Base-by-base conservation (phyloP, 2,888 invertebrate species). In the Lottia gigantea region DNA sequence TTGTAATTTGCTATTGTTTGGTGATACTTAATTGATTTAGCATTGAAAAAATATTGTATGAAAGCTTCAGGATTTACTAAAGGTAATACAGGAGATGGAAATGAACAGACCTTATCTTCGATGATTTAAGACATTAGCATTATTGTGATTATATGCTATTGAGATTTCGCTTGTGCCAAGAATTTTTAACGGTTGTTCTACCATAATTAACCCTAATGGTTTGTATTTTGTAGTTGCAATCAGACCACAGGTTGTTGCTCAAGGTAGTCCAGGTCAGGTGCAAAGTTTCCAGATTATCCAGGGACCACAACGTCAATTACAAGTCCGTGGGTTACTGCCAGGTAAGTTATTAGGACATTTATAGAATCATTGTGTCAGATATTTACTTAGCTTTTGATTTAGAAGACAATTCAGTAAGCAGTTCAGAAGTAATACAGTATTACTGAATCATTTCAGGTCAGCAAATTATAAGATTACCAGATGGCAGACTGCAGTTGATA, bases 401-500 rank as follows among this genome's bases (percentile, higher is more conserved):
- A 4, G 6, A 31, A 31, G 31, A 31, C 31, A 31, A 6, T n/a
- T 31, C 31, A 31, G 6, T 31, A 55, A 61, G 25, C 61, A 61
- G 6, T 61, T 23, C 7, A 4, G 31, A 2, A 31, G 31, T 4
- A 31, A 31, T 23, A 40, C 1, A 40, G n/a, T 11, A 40, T 40
- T 8, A 11, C 7, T 40, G 1, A 3, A 8, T 40, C 3, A 64
- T 66, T 69, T 31, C 77, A 89, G 89, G 89, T 71, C 97, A 97
- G 86, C 96, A 97, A 85, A 90, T 97, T 70, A 93, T 97, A 62
- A 95, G 96, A 87, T 93, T 96, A 92, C 94, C 96, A 0, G 97
- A 97, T 88, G 97, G 97, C 0, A 95, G 95, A 87, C 90, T 97
- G 31, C 96, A 97, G 86, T 93, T 97, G 23, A 91, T 94, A 47